phyloP scores from a whole-genome alignment of 2,888 invertebrate species.

The Macaria notata region DNA sequence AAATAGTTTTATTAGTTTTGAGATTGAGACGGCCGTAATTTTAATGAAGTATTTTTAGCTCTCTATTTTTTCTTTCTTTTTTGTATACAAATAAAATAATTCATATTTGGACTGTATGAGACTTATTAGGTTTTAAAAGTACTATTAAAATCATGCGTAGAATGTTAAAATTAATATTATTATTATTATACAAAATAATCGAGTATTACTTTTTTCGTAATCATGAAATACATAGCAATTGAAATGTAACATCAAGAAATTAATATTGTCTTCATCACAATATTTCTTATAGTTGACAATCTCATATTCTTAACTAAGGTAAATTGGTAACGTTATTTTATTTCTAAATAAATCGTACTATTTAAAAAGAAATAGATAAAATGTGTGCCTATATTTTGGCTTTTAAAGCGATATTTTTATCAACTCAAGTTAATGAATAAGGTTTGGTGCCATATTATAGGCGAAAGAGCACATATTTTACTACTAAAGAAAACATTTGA shows the following conservation, averaged over 20 bases:
- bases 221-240: too few species aligned
- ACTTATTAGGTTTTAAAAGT: constrained; percentile 12
- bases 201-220: too few species aligned
- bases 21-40: constrained; percentile 24
- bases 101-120: constrained; percentile 4
- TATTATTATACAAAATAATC: neutral
- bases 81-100: neutral
- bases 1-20: constrained; percentile 24
- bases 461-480: neutral
- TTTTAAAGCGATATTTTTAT: constrained; percentile 19
- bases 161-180: neutral
- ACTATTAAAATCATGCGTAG: neutral
- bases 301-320: too few species aligned
- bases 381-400: constrained; percentile 14
- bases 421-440: constrained; percentile 15
- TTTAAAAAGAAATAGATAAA: neutral
- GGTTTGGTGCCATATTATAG: constrained; percentile 13
- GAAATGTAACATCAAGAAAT: neutral
- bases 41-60: constrained; percentile 22
- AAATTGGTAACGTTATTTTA: neutral
- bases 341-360: neutral
- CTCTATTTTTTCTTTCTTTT: constrained; percentile 15
- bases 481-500: too few species aligned
- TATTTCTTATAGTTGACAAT: too few species aligned
- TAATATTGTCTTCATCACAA: neutral